Conservation (phyloP, 2,888 invertebrate genomes). For the Rhabditoides inermis region DNA sequence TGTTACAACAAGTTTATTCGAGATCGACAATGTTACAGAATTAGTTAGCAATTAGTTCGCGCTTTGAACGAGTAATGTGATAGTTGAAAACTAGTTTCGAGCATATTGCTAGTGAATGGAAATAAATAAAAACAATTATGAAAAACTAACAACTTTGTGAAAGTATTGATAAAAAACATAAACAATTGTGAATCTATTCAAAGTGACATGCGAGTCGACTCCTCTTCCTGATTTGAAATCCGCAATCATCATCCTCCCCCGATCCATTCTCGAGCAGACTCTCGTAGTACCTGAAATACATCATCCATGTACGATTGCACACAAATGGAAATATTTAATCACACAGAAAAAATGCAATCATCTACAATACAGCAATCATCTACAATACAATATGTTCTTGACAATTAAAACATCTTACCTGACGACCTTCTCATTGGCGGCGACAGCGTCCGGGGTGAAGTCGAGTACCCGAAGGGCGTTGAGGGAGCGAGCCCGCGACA, state of each 20-base stretch:
- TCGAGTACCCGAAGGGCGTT: slow-evolving; percentile 41
- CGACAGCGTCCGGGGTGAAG: slow-evolving; percentile 26
- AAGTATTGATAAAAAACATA: neutral
- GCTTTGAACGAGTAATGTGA: too few relatives aligned
- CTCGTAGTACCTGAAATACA: slow-evolving; percentile 16
- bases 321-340: neutral
- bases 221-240: slow-evolving; percentile 9
- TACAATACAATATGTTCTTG: too few relatives aligned
- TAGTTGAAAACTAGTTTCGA: too few relatives aligned
- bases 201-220: slow-evolving; percentile 8
- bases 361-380: too few relatives aligned
- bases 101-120: neutral
- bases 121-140: neutral
- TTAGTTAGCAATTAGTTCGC: too few relatives aligned
- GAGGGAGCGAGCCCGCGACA: slow-evolving; percentile 81
- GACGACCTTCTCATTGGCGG: slow-evolving; percentile 23
- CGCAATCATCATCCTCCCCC: slow-evolving; percentile 6
- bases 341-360: neutral
- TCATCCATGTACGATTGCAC: slow-evolving; percentile 3
- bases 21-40: slow-evolving; percentile 5
- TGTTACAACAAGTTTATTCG: neutral
- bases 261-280: neutral
- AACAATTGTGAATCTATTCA: slow-evolving; percentile 1
- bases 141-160: neutral
- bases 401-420: slow-evolving; percentile 4